A percentile compares a stretch with the other conserved stretches of the same genome.
Evolutionary conservation across 2,113 vertebrate species (phyloP).

Genomic region (Anseranas semipalmata): DNA sequence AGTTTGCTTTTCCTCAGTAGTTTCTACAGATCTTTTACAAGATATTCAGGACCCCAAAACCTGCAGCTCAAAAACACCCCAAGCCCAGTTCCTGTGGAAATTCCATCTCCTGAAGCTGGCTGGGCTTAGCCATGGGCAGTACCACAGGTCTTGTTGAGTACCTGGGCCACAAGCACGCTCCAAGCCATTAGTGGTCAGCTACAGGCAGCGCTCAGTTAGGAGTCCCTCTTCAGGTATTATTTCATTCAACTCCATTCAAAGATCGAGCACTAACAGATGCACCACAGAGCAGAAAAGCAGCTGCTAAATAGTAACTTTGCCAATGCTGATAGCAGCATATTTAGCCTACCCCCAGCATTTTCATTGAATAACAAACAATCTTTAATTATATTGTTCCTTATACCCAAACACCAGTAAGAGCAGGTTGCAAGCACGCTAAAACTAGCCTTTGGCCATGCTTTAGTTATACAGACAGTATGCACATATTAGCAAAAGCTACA

Average conservation of each 20-base stretch:
- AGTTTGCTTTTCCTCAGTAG: neutral
- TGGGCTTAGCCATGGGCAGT: neutral
- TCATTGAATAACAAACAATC: neutral
- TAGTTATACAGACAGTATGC: neutral
- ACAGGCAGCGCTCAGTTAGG: neutral
- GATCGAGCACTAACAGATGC: neutral
- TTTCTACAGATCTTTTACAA: neutral
- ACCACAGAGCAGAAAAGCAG: neutral
- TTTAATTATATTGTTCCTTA: neutral
- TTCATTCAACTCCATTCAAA: neutral
- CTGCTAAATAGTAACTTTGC: neutral
- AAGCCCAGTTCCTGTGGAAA: neutral
- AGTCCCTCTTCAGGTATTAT: neutral
- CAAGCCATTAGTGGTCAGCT: accelerated
- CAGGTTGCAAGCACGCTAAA: neutral
- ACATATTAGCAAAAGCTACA: neutral
- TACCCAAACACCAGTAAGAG: neutral
- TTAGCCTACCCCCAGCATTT: neutral
- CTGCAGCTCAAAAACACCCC: neutral
- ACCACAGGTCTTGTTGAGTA: accelerated
- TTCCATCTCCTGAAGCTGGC: neutral
- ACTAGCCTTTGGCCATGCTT: constrained; percentile 7
- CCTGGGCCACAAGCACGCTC: neutral
- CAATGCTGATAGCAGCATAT: accelerated
- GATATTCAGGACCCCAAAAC: neutral